Evolutionary conservation across 2,113 vertebrate genomes (phyloP).

Genomic region (Suncus etruscus): DNA sequence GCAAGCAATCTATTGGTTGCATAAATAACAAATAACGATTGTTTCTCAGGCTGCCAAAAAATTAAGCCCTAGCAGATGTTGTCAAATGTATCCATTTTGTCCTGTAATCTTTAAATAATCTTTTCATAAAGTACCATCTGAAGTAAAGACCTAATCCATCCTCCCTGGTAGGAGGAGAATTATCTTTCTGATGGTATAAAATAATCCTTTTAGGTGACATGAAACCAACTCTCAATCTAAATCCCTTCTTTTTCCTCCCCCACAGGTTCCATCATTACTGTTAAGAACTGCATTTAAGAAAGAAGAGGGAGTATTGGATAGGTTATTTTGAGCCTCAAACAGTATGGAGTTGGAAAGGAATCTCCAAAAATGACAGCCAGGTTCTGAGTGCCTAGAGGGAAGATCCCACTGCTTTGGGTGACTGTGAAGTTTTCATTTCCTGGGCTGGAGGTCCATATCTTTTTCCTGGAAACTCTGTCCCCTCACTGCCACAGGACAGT

Average conservation of each 20-base stretch:
- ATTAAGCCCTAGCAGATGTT: conserved; percentile 53
- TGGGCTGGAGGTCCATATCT: rapidly evolving
- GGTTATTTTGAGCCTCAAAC: conserved; percentile 46
- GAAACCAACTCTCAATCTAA: conserved; percentile 73
- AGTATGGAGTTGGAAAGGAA: conserved; percentile 17
- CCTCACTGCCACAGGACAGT: neutral
- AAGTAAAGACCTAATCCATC: conserved; percentile 80
- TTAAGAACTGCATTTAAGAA: conserved; percentile 69
- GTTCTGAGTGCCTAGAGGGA: neutral
- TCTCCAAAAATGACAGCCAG: conserved; percentile 40
- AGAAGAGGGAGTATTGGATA: conserved; percentile 28
- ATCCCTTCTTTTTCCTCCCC: conserved; percentile 61
- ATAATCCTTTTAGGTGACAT: conserved; percentile 77
- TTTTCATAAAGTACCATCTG: conserved; percentile 72
- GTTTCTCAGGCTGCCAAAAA: conserved; percentile 55
- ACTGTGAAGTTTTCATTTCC: neutral
- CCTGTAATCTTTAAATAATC: conserved; percentile 82
- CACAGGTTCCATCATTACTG: conserved; percentile 59
- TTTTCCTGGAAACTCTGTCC: neutral
- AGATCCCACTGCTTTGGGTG: neutral
- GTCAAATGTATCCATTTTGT: conserved; percentile 66
- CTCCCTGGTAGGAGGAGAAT: conserved; percentile 68
- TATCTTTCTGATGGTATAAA: conserved; percentile 82
- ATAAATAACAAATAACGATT: conserved; percentile 26
- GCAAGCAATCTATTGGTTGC: conserved; percentile 39